Evolutionary conservation across 2,113 vertebrate genomes (phyloP).

Genomic region (Sturnus vulgaris): DNA sequence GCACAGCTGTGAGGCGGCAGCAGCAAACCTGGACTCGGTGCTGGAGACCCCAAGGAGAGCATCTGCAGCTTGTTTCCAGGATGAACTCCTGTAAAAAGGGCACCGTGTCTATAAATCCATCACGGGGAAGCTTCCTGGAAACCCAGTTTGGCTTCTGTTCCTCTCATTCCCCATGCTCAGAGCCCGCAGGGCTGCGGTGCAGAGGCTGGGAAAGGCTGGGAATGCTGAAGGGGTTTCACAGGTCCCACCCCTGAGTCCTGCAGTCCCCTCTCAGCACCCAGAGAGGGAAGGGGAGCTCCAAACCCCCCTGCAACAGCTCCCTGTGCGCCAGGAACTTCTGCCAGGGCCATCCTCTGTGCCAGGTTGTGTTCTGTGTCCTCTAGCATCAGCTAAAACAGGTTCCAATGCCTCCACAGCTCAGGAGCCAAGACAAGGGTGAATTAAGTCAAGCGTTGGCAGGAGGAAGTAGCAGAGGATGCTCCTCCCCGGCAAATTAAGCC

Average conservation of each 20-base stretch:
- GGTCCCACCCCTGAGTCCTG: background rate
- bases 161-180: background rate
- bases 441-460: background rate
- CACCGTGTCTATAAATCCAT: slow-evolving; percentile 59
- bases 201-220: background rate
- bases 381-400: background rate
- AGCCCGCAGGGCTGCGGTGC: background rate
- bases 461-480: background rate
- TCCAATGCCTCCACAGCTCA: background rate
- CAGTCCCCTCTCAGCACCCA: background rate
- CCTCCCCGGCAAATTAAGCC: background rate
- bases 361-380: background rate
- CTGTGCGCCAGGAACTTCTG: background rate
- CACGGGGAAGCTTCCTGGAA: slow-evolving; percentile 34
- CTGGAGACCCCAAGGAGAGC: slow-evolving; percentile 40
- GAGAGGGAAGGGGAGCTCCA: accelerated
- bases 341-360: background rate
- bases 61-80: slow-evolving; percentile 58
- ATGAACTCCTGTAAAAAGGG: slow-evolving; percentile 63
- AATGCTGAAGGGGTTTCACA: background rate
- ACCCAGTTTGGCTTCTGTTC: background rate
- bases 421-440: background rate
- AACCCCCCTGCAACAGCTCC: background rate
- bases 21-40: slow-evolving; percentile 15
- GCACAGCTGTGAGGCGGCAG: background rate